Percentiles rank a stretch among this genome's conserved stretches.
Evolutionary conservation across 2,113 vertebrate species (phyloP).

Genomic region (Leuciscus idus): DNA sequence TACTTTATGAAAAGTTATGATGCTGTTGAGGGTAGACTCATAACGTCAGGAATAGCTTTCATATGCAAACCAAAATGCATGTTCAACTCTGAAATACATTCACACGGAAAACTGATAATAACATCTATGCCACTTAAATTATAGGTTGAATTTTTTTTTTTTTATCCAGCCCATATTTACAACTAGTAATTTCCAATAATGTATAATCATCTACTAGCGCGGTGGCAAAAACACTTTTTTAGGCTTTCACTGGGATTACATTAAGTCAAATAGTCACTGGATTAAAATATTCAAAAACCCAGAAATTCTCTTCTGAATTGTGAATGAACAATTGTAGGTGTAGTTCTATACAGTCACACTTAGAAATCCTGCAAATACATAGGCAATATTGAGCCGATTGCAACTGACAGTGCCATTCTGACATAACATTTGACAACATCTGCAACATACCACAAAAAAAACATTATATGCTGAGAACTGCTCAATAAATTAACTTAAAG

Average conservation of each 20-base stretch:
- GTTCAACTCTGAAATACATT: too few relatives aligned
- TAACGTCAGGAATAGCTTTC: not conserved
- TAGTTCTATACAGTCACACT: not conserved
- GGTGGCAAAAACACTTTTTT: not conserved
- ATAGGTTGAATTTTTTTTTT: not conserved
- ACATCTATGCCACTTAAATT: not conserved
- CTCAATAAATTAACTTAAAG: not conserved
- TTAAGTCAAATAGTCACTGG: not conserved
- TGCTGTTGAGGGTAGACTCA: not conserved
- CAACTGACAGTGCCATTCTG: not conserved
- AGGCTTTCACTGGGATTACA: not conserved
- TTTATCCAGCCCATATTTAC: constrained; percentile 13
- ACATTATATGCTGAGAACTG: not conserved
- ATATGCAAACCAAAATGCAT: constrained; percentile 15
- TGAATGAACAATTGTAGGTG: not conserved
- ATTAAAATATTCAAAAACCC: not conserved
- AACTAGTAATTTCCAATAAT: constrained; percentile 8
- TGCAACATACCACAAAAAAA: not conserved
- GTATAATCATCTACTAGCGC: not conserved
- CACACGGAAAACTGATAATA: not conserved
- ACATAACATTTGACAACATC: not conserved
- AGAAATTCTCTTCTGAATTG: not conserved
- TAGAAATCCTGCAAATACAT: constrained; percentile 6
- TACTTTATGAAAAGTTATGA: constrained; percentile 9
- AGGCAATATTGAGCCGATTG: not conserved